Conservation (phyloP, 1,140 invertebrate species). For the Propsilocerus akamusi region DNA sequence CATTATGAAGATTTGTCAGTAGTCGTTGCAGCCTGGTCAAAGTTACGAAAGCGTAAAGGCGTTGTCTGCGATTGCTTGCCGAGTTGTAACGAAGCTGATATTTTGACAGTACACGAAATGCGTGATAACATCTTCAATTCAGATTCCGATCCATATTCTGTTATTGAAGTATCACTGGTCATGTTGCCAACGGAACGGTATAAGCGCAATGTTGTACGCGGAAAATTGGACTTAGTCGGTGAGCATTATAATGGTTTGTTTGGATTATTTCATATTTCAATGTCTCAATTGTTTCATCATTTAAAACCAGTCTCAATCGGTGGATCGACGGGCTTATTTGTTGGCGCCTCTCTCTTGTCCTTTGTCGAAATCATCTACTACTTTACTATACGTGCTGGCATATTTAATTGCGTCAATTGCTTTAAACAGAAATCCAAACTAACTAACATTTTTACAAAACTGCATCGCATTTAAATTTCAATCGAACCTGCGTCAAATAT, state of each 20-base stretch:
- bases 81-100: slow-evolving; percentile 40
- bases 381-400: slow-evolving; percentile 21
- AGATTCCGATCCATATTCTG: slow-evolving; percentile 17
- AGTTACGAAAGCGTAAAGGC: slow-evolving; percentile 21
- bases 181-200: slow-evolving; percentile 35
- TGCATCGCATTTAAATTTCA: too few relatives aligned
- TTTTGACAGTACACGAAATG: slow-evolving; percentile 22
- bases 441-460: too few relatives aligned
- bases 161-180: slow-evolving; percentile 31
- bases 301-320: slow-evolving; percentile 34
- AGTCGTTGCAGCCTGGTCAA: slow-evolving; percentile 27
- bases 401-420: not conserved
- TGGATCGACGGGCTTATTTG: slow-evolving; percentile 37
- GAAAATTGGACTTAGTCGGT: slow-evolving; percentile 41
- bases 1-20: slow-evolving; percentile 38
- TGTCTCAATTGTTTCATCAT: not conserved
- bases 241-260: slow-evolving; percentile 9
- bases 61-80: slow-evolving; percentile 39
- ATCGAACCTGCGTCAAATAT: too few relatives aligned
- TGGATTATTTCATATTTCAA: slow-evolving; percentile 2
- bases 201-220: slow-evolving; percentile 37
- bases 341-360: slow-evolving; percentile 39
- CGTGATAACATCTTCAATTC: not conserved
- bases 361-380: slow-evolving; percentile 39
- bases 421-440: too few relatives aligned